phyloP scores from a whole-genome alignment of 2,797 vertebrate genomes.

The Hoplostethus mediterraneus region DNA sequence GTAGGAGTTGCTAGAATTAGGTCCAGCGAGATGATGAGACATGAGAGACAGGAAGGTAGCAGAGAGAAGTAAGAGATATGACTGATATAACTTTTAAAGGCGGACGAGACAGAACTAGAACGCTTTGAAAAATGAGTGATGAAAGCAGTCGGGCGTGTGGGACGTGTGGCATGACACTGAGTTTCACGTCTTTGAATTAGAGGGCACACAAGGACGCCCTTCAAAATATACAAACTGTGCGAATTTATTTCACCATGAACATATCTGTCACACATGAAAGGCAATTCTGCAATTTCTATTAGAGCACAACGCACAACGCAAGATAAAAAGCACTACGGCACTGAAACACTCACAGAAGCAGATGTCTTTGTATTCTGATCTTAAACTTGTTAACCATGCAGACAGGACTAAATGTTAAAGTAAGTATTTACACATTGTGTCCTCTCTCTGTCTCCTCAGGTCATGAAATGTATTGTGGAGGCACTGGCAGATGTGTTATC shows the following conservation, averaged over 20 bases:
- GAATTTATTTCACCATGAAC: not conserved
- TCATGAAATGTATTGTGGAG: conserved; percentile 96
- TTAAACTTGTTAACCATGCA: too few species aligned
- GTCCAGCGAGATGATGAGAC: conserved; percentile 3
- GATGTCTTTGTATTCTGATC: too few species aligned
- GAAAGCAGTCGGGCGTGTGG: conserved; percentile 14
- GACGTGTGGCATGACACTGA: conserved; percentile 21
- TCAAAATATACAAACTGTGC: not conserved
- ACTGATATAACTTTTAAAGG: conserved; percentile 6
- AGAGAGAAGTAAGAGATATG: conserved; percentile 17
- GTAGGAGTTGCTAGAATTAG: not conserved
- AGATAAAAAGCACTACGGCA: too few species aligned
- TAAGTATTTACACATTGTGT: not conserved
- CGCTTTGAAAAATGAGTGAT: not conserved
- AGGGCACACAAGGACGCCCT: not conserved
- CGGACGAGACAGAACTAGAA: conserved; percentile 10
- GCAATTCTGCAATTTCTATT: not conserved
- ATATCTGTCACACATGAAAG: too few species aligned
- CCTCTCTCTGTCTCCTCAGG: conserved; percentile 76
- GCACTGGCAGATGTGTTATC: conserved; percentile 92
- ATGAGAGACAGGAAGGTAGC: not conserved
- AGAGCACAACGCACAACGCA: not conserved
- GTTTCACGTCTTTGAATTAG: conserved; percentile 35
- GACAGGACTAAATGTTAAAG: too few species aligned
- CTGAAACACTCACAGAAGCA: too few species aligned